These are phyloP conservation scores for Catagonus wagneri DNA, from an alignment of 2,113 vertebrate genomes.

Conservation along the genomic window DNA sequence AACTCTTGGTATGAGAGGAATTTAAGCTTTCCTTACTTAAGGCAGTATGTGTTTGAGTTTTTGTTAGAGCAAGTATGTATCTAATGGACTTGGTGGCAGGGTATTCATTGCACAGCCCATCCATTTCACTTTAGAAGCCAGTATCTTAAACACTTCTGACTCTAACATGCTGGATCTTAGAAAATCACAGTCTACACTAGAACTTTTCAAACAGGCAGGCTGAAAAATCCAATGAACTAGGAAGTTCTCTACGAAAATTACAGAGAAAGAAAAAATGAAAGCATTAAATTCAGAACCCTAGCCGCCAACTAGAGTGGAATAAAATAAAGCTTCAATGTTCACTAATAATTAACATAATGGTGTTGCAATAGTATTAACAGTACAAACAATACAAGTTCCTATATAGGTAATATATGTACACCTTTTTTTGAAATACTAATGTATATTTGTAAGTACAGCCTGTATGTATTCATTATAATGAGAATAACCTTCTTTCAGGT, in stretches of 20 bases:
- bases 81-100: neutral
- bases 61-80: neutral
- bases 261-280: constrained; percentile 43
- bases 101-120: neutral
- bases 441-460: neutral
- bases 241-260: neutral
- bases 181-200: neutral
- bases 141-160: neutral
- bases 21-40: neutral
- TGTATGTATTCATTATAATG: neutral
- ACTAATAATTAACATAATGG: neutral
- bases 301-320: neutral
- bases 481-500: constrained; percentile 69
- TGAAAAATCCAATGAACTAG: neutral
- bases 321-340: constrained; percentile 35
- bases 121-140: neutral
- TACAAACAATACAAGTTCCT: neutral
- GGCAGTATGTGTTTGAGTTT: neutral
- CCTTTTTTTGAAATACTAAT: neutral
- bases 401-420: neutral
- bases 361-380: neutral
- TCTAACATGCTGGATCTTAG: neutral
- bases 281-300: neutral
- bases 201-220: neutral
- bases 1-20: neutral